Evolutionary conservation across 1,140 invertebrate genomes (phyloP).

Genomic region (Drosophila persimilis): DNA sequence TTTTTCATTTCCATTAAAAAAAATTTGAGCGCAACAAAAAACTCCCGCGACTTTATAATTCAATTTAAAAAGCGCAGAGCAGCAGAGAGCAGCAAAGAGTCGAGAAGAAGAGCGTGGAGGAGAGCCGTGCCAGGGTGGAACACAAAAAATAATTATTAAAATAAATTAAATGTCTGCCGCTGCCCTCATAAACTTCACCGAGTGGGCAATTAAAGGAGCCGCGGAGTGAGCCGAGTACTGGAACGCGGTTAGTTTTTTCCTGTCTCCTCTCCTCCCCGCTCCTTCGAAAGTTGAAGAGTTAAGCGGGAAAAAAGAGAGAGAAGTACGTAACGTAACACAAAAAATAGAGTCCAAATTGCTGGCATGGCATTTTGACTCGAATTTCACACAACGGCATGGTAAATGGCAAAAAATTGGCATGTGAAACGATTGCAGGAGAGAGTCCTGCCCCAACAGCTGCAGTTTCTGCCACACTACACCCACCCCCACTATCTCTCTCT

Average conservation of each 20-base stretch:
- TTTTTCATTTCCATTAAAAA: conserved; percentile 75
- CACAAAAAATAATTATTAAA: conserved; percentile 73
- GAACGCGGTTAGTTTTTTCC: conserved; percentile 42
- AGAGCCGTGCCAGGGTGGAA: conserved; percentile 1
- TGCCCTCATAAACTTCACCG: conserved; percentile 72
- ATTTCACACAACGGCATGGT: conserved; percentile 35
- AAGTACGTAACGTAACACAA: neutral
- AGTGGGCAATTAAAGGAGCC: conserved; percentile 69
- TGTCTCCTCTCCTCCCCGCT: neutral
- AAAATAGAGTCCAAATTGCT: conserved; percentile 37
- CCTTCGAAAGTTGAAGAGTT: conserved; percentile 31
- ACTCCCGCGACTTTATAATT: conserved; percentile 71
- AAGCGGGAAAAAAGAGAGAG: conserved; percentile 23
- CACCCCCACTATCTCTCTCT: too few species aligned
- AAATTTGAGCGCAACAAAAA: conserved; percentile 40
- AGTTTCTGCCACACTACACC: neutral
- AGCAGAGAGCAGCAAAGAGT: conserved; percentile 9
- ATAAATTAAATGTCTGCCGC: conserved; percentile 78
- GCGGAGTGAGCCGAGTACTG: conserved; percentile 15
- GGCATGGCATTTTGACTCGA: conserved; percentile 46
- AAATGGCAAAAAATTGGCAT: conserved; percentile 41
- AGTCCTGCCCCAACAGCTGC: neutral
- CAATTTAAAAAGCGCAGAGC: conserved; percentile 71
- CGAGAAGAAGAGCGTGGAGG: neutral
- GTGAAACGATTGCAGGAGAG: conserved; percentile 30